phyloP scores from a whole-genome alignment of 2,797 vertebrate species.

The Anguilla marmorata region DNA sequence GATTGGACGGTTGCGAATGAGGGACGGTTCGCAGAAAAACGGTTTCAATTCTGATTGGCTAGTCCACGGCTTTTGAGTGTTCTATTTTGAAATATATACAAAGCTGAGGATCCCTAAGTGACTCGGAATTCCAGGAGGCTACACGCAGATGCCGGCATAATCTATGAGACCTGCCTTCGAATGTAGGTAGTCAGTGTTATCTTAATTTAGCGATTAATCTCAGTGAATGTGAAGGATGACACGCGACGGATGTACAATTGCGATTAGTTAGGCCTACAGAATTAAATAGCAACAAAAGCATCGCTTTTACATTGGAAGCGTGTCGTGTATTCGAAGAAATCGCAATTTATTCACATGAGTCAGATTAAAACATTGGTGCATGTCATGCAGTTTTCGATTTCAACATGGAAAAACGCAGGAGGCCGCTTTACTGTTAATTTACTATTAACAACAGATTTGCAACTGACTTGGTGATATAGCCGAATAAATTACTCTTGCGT shows the following conservation, averaged over 20 bases:
- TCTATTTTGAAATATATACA: conserved; percentile 46
- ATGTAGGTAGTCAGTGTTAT: too few species aligned
- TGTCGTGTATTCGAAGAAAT: too few species aligned
- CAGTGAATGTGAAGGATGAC: too few species aligned
- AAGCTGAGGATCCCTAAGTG: conserved; percentile 40
- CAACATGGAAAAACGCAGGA: too few species aligned
- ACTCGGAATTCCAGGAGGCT: conserved; percentile 30
- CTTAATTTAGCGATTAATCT: too few species aligned
- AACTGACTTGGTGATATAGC: not conserved
- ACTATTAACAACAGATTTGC: not conserved
- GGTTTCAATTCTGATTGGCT: conserved; percentile 56
- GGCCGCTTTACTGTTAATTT: not conserved
- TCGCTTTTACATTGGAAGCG: too few species aligned
- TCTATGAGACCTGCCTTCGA: not conserved
- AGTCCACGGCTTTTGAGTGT: not conserved
- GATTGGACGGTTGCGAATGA: conserved; percentile 41
- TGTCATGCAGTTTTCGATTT: too few species aligned
- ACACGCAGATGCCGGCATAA: conserved; percentile 25
- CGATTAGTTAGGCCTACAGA: too few species aligned
- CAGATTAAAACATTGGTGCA: too few species aligned
- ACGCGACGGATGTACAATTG: too few species aligned
- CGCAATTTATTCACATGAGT: too few species aligned
- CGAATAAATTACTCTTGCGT: not conserved
- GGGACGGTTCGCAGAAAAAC: conserved; percentile 28
- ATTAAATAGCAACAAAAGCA: too few species aligned